Evolutionary conservation across 2,113 vertebrate species (phyloP).

Genomic region (Thamnophis sirtalis): DNA sequence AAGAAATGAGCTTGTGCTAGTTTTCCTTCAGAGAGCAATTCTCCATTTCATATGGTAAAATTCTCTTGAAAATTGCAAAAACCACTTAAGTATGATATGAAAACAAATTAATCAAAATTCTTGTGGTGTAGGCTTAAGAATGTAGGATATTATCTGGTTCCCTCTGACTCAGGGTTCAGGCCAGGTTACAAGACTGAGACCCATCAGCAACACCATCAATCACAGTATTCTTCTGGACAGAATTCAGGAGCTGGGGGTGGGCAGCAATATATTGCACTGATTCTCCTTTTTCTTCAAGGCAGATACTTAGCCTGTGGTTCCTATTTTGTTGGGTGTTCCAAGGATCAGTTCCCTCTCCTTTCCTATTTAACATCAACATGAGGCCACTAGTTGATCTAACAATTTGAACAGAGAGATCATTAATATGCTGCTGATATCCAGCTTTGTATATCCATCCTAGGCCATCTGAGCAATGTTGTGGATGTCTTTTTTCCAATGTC

Average conservation of each 20-base stretch:
- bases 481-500: background rate
- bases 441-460: background rate
- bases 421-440: background rate
- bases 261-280: background rate
- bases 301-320: background rate
- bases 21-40: background rate
- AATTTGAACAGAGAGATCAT: background rate
- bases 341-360: background rate
- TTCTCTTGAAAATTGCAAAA: background rate
- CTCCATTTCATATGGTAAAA: background rate
- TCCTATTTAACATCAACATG: background rate
- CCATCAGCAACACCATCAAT: background rate
- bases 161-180: background rate
- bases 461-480: background rate
- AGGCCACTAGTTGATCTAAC: background rate
- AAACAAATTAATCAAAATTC: background rate
- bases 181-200: background rate
- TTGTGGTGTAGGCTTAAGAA: background rate
- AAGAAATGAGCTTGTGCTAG: background rate
- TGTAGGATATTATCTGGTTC: background rate
- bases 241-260: background rate
- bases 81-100: background rate
- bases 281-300: background rate
- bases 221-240: background rate
- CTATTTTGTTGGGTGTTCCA: background rate